phyloP scores from a whole-genome alignment of 2,797 vertebrate genomes.

The Anabas testudineus region DNA sequence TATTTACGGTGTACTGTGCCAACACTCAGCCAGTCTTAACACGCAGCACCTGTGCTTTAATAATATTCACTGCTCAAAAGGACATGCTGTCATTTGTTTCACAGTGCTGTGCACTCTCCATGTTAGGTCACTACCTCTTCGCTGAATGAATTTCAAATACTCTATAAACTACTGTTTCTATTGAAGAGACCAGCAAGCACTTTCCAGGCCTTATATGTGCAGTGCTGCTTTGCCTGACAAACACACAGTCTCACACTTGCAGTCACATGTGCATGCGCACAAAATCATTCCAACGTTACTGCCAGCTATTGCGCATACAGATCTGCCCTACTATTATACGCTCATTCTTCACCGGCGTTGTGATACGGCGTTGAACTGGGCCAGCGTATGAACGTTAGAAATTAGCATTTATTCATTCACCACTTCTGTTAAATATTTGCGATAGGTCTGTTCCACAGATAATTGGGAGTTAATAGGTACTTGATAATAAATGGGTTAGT shows the following conservation, averaged over 20 bases:
- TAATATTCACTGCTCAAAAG: constrained; percentile 54
- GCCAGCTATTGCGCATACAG: constrained; percentile 53
- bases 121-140: constrained; percentile 57
- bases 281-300: constrained; percentile 61
- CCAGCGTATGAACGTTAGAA: constrained; percentile 42
- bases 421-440: constrained; percentile 34
- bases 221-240: constrained; percentile 67
- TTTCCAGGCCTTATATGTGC: constrained; percentile 87
- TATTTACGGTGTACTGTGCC: not conserved
- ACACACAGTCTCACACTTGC: constrained; percentile 55
- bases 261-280: constrained; percentile 34
- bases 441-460: constrained; percentile 25
- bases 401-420: constrained; percentile 46
- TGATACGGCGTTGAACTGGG: constrained; percentile 42
- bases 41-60: constrained; percentile 15
- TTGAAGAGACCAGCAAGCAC: constrained; percentile 59
- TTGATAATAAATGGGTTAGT: constrained; percentile 3
- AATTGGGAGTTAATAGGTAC: constrained; percentile 27
- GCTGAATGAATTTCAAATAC: constrained; percentile 53
- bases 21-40: not conserved
- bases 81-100: constrained; percentile 63
- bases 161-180: constrained; percentile 58
- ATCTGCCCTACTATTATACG: constrained; percentile 47
- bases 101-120: constrained; percentile 40
- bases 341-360: constrained; percentile 36